Evolutionary conservation across 2,888 invertebrate species (phyloP).

Genomic region (Stegana nigrithorax): DNA sequence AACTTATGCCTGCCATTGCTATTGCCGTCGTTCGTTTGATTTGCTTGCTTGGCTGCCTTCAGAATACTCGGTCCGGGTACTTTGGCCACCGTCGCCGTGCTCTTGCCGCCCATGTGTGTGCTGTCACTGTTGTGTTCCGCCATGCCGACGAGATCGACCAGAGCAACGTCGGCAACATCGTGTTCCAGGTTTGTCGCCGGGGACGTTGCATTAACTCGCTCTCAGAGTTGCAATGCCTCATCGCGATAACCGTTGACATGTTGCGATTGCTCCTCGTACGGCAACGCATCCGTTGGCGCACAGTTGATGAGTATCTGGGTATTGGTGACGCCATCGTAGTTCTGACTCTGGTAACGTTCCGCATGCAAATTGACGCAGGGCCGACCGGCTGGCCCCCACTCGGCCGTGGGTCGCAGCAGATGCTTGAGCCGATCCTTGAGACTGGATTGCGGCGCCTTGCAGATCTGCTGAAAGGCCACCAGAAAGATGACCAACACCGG

Average conservation of each 20-base stretch:
- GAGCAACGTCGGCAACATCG: not conserved
- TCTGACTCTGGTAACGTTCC: slow-evolving; percentile 62
- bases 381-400: slow-evolving; percentile 76
- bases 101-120: slow-evolving; percentile 20
- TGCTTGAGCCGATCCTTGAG: slow-evolving; percentile 73
- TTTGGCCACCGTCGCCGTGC: slow-evolving; percentile 38
- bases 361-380: slow-evolving; percentile 62
- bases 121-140: slow-evolving; percentile 1
- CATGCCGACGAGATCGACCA: no score
- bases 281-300: slow-evolving; percentile 39
- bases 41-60: slow-evolving; percentile 62
- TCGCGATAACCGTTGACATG: slow-evolving; percentile 38
- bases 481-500: slow-evolving; percentile 77
- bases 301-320: slow-evolving; percentile 69
- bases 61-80: slow-evolving; percentile 68
- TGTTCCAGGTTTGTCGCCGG: slow-evolving; percentile 35
- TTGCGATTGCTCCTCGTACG: slow-evolving; percentile 44
- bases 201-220: slow-evolving; percentile 70
- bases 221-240: slow-evolving; percentile 69
- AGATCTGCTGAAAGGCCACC: slow-evolving; percentile 73
- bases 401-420: slow-evolving; percentile 76
- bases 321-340: slow-evolving; percentile 69
- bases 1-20: slow-evolving; percentile 38
- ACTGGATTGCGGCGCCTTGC: slow-evolving; percentile 72
- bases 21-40: slow-evolving; percentile 22